Evolutionary conservation across 2,113 vertebrate genomes (phyloP).

Genomic region (Tauraco erythrolophus): DNA sequence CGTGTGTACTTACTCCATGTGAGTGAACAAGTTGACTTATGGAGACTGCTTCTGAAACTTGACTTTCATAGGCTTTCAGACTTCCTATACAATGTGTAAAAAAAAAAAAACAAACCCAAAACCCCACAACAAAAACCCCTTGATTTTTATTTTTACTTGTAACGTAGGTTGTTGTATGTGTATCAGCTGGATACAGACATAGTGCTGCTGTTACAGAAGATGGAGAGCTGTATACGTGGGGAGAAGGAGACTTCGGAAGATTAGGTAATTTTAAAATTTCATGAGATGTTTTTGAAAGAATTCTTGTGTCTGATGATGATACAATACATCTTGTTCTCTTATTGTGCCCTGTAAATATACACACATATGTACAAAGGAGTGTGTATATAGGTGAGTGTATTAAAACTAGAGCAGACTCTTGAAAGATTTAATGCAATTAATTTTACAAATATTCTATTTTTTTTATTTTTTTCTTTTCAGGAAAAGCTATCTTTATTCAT

Average conservation of each 20-base stretch:
- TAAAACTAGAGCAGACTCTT: neutral
- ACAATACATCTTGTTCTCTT: neutral
- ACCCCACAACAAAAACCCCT: no score
- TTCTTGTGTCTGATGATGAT: neutral
- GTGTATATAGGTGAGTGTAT: neutral
- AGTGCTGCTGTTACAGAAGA: slow-evolving; percentile 88
- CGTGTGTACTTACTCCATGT: neutral
- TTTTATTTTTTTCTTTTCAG: neutral
- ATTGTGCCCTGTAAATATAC: neutral
- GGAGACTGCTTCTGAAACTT: neutral
- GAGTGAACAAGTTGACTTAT: neutral
- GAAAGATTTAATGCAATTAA: neutral
- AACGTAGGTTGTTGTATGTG: slow-evolving; percentile 83
- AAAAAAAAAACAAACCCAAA: no score
- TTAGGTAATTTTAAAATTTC: slow-evolving; percentile 75
- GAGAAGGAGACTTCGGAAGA: slow-evolving; percentile 88
- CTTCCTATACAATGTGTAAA: neutral
- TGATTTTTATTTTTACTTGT: neutral
- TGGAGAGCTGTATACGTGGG: slow-evolving; percentile 87
- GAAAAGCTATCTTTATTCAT: neutral
- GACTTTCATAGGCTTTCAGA: neutral
- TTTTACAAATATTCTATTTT: neutral
- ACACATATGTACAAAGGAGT: neutral
- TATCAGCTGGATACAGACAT: slow-evolving; percentile 87
- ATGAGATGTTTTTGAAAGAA: neutral